Evolutionary conservation across 2,797 vertebrate genomes (phyloP).

Genomic region (Dryobates pubescens): DNA sequence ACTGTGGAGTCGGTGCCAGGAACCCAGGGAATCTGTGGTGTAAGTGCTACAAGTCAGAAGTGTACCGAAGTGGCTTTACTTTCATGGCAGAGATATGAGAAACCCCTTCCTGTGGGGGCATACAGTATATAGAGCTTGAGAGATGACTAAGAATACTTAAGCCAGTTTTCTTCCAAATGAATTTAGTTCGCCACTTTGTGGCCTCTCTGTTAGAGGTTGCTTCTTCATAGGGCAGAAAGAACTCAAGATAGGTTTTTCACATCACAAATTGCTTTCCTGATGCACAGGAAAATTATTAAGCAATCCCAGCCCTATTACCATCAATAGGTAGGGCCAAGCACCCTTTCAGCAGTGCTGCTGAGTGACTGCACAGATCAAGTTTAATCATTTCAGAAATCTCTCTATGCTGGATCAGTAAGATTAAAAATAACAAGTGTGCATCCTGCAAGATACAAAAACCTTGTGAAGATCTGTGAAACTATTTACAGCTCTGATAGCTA

Average conservation of each 20-base stretch:
- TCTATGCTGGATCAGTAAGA: neutral
- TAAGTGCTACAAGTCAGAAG: neutral
- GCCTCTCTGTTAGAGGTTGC: neutral
- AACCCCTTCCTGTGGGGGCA: neutral
- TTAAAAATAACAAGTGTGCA: slow-evolving; percentile 17
- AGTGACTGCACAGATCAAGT: neutral
- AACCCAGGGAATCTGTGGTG: neutral
- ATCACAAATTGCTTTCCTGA: neutral
- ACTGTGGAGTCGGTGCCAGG: neutral
- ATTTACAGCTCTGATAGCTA: slow-evolving; percentile 2
- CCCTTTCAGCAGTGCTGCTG: neutral
- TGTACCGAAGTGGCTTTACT: neutral
- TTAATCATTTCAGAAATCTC: slow-evolving; percentile 11
- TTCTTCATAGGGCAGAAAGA: neutral
- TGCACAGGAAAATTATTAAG: neutral
- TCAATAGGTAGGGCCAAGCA: neutral
- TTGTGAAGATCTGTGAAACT: slow-evolving; percentile 19
- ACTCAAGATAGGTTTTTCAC: neutral
- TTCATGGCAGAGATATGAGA: neutral
- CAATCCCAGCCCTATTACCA: neutral
- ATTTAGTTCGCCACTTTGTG: neutral
- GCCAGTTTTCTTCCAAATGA: neutral
- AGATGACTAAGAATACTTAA: neutral
- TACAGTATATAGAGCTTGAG: neutral
- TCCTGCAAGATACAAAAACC: slow-evolving; percentile 11